Evolutionary conservation across 64 coral and sea anemone genomes (phyloP), one percentile per base, ranked within the genome.

Genomic region (Dendronephthya gigantea): DNA sequence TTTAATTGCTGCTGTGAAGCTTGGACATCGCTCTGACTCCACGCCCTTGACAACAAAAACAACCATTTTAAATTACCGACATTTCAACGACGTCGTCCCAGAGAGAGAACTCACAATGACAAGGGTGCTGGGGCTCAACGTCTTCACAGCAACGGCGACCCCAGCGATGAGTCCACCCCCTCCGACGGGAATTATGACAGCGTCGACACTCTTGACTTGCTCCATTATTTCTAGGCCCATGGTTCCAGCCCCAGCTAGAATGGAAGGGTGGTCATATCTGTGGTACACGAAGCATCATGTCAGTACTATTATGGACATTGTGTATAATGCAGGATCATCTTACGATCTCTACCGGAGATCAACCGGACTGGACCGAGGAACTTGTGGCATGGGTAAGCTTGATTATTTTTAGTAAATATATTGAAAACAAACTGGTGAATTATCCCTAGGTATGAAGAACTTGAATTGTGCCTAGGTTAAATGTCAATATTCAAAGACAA

Each of bases 221-320:
- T 96, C 90, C 34, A 96, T 88, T 56, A 96, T 96, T 82, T 96
- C 93, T 28, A 96, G 58, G 17, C 93, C 93, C 40, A 92, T 90
- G 29, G 93, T 96, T 2, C 93, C 93, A 28, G 90, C 86, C 2
- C 93, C 93, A 49, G 86, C 90, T 5, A 96, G 51, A 19, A 96
- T 92, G 37, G 90, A 82, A 4, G 93, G 93, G 82, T 96, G 93
- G 40, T 96, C 93, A 35, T 89, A 92, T 13, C 93, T 91, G 35
- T 52, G 87, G 48, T 30, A 19, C 9, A 79, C 33, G 11, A 36
- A 82, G 16, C 35, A 82, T 82, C 25, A 8, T 11, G 17, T n/a
- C n/a, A n/a, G n/a, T n/a, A n/a, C n/a, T n/a, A n/a, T n/a, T n/a
- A n/a, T n/a, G n/a, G n/a, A n/a, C n/a, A n/a, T 19, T 45, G 31